A percentile compares a stretch with the other conserved stretches of the same genome.
These are phyloP conservation scores for Sparidentex hasta DNA, from an alignment of 2,797 vertebrate genomes.

Conservation along the genomic window DNA sequence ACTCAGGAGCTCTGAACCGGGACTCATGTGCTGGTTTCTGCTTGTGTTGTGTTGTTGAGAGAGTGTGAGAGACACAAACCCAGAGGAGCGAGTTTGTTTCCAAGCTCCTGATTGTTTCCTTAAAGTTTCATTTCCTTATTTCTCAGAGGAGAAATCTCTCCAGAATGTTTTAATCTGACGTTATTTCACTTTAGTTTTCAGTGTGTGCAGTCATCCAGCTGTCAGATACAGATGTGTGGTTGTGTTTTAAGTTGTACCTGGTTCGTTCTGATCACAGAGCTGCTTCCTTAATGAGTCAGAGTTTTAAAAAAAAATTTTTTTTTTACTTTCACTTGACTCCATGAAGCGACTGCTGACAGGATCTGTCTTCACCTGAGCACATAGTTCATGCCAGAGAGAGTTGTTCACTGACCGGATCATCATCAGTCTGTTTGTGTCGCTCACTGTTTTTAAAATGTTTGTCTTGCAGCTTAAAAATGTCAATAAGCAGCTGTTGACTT, in stretches of 20 bases:
- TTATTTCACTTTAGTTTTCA: background rate
- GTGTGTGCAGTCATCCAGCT: background rate
- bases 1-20: too few species aligned
- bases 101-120: background rate
- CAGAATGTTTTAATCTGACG: too few species aligned
- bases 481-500: too few species aligned
- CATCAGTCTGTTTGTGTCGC: too few species aligned
- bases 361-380: background rate
- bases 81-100: background rate
- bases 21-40: accelerated
- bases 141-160: background rate
- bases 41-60: background rate
- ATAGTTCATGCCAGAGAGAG: background rate
- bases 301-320: too few species aligned
- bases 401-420: accelerated
- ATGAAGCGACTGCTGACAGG: background rate
- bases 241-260: background rate
- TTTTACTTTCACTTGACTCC: background rate
- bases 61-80: background rate
- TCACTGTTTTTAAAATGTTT: too few species aligned
- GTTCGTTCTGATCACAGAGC: background rate
- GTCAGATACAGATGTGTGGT: too few species aligned
- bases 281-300: background rate
- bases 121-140: background rate
- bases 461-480: too few species aligned